A percentile compares a stretch with the other conserved stretches of the same genome.
phyloP scores from a whole-genome alignment of 2,113 vertebrate genomes.

The Desmodus rotundus region DNA sequence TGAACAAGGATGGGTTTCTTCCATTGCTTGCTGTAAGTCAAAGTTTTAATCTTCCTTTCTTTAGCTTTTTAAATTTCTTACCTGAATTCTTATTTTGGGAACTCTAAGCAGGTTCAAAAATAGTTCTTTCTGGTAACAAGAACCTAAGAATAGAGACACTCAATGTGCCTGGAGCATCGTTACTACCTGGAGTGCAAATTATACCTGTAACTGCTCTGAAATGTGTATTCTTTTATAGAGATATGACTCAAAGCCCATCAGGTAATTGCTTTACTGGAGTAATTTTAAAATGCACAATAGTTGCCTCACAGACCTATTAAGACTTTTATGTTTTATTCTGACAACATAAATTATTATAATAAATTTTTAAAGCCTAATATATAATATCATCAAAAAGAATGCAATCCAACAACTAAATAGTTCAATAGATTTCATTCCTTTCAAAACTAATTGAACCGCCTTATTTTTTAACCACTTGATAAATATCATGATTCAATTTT shows the following conservation, averaged over 20 bases:
- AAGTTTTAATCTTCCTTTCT: background rate
- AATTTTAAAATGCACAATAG: background rate
- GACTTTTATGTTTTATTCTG: background rate
- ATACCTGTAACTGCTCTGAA: background rate
- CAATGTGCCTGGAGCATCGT: background rate
- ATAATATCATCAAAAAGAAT: background rate
- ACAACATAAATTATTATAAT: conserved; percentile 14
- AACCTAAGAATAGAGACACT: background rate
- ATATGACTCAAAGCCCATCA: background rate
- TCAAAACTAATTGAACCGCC: background rate
- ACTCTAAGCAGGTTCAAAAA: background rate
- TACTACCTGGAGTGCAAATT: background rate
- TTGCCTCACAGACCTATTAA: background rate
- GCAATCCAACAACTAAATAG: background rate
- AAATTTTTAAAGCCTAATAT: background rate
- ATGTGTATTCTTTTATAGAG: background rate
- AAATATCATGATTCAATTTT: background rate
- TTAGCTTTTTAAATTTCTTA: conserved; percentile 2
- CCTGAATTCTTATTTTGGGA: background rate
- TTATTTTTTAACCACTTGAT: background rate
- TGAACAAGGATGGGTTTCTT: background rate
- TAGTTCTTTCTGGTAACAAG: background rate
- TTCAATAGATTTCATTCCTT: background rate
- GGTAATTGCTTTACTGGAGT: background rate
- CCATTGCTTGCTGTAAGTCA: background rate